These are phyloP conservation scores for Diacarnus erythraeanus DNA, from an alignment of 37 sponge, comb jelly and placozoan genomes.

Conservation along the genomic window DNA sequence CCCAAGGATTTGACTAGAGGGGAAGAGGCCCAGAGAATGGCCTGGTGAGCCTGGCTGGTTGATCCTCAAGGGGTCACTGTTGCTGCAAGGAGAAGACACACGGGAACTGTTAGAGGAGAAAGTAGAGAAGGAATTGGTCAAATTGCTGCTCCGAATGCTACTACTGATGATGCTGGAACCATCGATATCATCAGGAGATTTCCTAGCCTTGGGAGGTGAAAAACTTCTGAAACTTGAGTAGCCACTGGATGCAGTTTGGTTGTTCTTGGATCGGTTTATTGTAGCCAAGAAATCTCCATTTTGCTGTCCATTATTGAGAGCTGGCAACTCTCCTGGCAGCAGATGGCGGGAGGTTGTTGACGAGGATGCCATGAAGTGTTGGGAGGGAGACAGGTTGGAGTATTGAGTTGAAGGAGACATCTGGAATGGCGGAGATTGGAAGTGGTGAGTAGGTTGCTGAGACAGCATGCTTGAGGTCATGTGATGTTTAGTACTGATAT, in stretches of 20 bases:
- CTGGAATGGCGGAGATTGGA: background rate
- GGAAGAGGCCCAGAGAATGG: background rate
- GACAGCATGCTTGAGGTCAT: constrained; percentile 17
- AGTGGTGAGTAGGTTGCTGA: background rate
- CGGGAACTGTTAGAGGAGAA: constrained; percentile 54
- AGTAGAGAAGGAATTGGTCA: constrained; percentile 51
- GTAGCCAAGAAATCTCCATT: background rate
- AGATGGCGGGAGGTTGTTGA: background rate
- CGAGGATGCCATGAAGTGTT: background rate
- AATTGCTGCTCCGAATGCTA: constrained; percentile 17
- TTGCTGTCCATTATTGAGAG: constrained; percentile 10
- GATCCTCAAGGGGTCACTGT: constrained; percentile 23
- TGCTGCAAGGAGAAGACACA: constrained; percentile 33
- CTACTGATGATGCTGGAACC: constrained; percentile 7
- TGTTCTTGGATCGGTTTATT: background rate
- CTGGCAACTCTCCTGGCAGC: background rate
- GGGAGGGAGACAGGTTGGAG: constrained; percentile 5
- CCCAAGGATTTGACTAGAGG: background rate
- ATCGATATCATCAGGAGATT: constrained; percentile 33
- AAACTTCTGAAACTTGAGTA: constrained; percentile 30
- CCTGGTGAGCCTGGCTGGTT: constrained; percentile 26
- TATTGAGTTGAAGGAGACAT: background rate
- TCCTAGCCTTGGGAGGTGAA: constrained; percentile 21
- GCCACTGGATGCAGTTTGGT: constrained; percentile 27
- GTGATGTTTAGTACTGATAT: background rate